Conservation (phyloP, 2,113 vertebrate species). For the Psittacula cyanocephala region DNA sequence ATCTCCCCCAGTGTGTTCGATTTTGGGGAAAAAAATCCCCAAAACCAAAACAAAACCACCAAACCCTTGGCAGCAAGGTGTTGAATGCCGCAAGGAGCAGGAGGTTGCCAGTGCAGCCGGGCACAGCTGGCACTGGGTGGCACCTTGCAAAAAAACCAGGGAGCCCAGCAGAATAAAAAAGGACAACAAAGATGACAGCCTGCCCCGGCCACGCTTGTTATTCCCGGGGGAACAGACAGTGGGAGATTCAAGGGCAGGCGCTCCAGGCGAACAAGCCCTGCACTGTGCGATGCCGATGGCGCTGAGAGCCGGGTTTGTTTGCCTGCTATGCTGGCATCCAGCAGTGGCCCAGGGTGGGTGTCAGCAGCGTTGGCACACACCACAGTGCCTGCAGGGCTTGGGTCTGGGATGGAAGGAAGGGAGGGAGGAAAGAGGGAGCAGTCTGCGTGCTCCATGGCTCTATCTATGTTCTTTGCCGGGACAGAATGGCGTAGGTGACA, state of each 20-base stretch:
- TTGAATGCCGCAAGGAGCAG: rapidly evolving
- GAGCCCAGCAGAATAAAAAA: not conserved
- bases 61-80: not conserved
- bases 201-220: slow-evolving; percentile 54
- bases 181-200: slow-evolving; percentile 40
- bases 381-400: rapidly evolving
- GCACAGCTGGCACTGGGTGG: slow-evolving; percentile 67
- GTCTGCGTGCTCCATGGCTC: not conserved
- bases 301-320: slow-evolving; percentile 55
- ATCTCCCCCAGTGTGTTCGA: not conserved
- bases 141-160: slow-evolving; percentile 51
- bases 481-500: rapidly evolving
- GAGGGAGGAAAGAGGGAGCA: not conserved
- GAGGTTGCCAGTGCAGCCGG: not conserved
- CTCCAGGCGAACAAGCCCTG: slow-evolving; percentile 52
- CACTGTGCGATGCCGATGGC: slow-evolving; percentile 44
- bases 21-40: rapidly evolving
- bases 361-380: not conserved
- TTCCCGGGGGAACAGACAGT: slow-evolving; percentile 49
- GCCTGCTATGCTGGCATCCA: not conserved
- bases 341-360: not conserved
- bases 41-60: not conserved
- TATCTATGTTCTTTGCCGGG: rapidly evolving
- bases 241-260: slow-evolving; percentile 62
- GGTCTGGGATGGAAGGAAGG: not conserved